These are phyloP conservation scores for Leucoraja erinaceus DNA, from an alignment of 2,113 vertebrate genomes.

Conservation along the genomic window DNA sequence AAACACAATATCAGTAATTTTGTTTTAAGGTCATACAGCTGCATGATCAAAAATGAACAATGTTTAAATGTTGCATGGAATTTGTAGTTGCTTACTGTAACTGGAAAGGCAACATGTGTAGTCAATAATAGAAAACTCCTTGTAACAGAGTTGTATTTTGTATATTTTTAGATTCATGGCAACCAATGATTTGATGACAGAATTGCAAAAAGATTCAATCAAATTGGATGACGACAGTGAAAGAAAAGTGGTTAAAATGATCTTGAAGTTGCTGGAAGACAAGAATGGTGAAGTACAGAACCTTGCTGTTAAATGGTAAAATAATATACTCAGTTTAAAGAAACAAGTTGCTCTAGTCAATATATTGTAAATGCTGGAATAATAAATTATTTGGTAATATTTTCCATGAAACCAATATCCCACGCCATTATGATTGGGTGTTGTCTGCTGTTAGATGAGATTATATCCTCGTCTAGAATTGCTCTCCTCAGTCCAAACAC, in stretches of 20 bases:
- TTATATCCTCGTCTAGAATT: not conserved
- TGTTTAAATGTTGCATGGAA: not conserved
- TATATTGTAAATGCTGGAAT: not conserved
- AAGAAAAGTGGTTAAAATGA: slow-evolving; percentile 97
- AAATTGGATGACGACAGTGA: slow-evolving; percentile 98
- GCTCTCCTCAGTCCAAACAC: not conserved
- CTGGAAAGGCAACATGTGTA: not conserved
- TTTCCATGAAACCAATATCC: not conserved
- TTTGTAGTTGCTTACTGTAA: not conserved
- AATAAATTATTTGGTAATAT: not conserved
- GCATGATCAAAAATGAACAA: not conserved
- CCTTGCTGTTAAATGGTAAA: slow-evolving; percentile 93
- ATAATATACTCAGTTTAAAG: slow-evolving; percentile 7
- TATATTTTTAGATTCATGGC: slow-evolving; percentile 83
- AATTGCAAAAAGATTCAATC: slow-evolving; percentile 96
- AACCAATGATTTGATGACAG: slow-evolving; percentile 97
- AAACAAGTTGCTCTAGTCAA: not conserved
- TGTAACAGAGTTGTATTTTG: not conserved
- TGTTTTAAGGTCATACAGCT: not conserved
- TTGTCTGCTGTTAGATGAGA: not conserved
- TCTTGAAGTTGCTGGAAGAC: slow-evolving; percentile 92
- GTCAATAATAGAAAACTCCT: not conserved
- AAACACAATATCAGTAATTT: not conserved
- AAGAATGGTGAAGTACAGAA: slow-evolving; percentile 98
- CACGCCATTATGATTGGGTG: not conserved